Evolutionary conservation across 2,113 vertebrate genomes (phyloP), one percentile per base, ranked within the genome.

Genomic region (Nothoprocta pentlandii): DNA sequence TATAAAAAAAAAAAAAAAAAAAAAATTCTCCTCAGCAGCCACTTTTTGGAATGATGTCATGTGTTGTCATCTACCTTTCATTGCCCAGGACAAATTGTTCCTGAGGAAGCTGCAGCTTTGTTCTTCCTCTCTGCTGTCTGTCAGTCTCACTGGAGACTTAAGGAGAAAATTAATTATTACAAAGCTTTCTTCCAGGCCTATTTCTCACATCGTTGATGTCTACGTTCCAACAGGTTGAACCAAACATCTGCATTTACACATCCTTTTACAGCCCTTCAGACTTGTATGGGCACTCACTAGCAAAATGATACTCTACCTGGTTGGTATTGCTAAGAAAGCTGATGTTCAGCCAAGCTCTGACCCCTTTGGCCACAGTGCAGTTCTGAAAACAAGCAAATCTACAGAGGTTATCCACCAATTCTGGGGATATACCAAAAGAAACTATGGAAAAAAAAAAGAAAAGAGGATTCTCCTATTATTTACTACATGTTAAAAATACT

Each of bases 171-270:
- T 9, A 58, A 22, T 39, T 58, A 62, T 20, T 64, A 30, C n/a
- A 83, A 67, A 76, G 12, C 26, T 59, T 83, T 67, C 62, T 58
- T 23, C 16, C 58, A 85, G 42, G 26, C 9, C 39, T 39, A 26
- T 19, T 67, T 47, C 11, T 36, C 13, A 53, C 2, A 0, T 58
- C 41, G 17, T 36, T 9, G 44, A n/a, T 16, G 12, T 39, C 36
- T 0, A 0, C 13, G 10, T 63, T 63, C 68, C 32, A 26, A 6
- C 25, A 71, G 32, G 49, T 32, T 2, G 3, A 81, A 36, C 32
- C 61, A 61, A 61, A 11, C 17, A 21, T 54, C 32, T 81, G 9
- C 15, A n/a, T 75, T 81, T 76, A 71, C 22, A 75, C 8, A 53
- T 46, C 3, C 16, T 81, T 75, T 75, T 42, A 46, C 28, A 46